Evolutionary conservation across 1,140 invertebrate species (phyloP), one percentile per base, ranked within the genome.

Genomic region (Asobara japonica): DNA sequence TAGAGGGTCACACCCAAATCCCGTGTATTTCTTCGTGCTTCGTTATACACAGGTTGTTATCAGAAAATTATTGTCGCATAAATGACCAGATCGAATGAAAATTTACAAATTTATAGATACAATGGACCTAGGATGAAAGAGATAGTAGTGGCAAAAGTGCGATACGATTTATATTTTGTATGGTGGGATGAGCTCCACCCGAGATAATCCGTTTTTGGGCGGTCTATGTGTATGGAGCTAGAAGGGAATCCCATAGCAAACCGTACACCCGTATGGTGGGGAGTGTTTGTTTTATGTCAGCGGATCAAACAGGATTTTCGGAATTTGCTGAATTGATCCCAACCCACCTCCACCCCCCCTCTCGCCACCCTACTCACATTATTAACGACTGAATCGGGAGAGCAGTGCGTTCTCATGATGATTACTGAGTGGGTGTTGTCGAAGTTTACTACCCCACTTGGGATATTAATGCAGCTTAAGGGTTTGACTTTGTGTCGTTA

Each of bases 241-340:
- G 61, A 65, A 64, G 71, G 67, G 62, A 70, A 77, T 75, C 71
- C 76, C 73, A 72, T 62, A 76, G 79, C 78, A 76, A 76, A 80
- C 77, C 71, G 67, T 65, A 67, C n/a, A 60, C 72, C 51, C 65
- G 69, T 76, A 75, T 74, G 76, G 69, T 74, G 76, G 76, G 41
- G 79, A 76, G 80, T 83, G 80, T 81, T 84, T 83, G 81, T 83
- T 85, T 83, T 81, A 83, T 83, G 79, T 81, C 76, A 77, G 71
- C 71, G 72, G 82, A 82, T 84, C 80, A 81, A 80, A 80, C 77
- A 66, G 82, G 82, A 84, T 86, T 84, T 83, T 78, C 75, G 75
- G 72, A 83, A 81, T 80, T 82, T 73, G 74, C 71, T 25, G 16
- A 27, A 60, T 31, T 61, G 76, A 77, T 74, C 72, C 65, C 51